Base-by-base conservation (phyloP, 2,113 vertebrate species). In the Physeter macrocephalus region DNA sequence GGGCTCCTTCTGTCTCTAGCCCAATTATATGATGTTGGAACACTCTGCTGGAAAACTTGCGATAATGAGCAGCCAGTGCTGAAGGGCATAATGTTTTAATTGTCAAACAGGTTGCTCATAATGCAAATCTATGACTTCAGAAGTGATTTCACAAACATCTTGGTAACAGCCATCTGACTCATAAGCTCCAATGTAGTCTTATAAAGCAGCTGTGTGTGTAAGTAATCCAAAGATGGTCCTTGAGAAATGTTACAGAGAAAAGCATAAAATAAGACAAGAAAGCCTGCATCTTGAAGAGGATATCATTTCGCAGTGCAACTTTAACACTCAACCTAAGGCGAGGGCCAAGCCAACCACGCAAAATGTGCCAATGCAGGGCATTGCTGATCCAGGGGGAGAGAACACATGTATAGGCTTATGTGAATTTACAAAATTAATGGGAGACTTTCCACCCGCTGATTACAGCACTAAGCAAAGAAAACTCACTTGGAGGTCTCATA, bases 61-160 rank as follows among this genome's bases (percentile, higher is more conserved):
- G 98, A 98, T 98, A 98, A 98, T 97, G 97, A 98, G 98, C 98
- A 98, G 98, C 97, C 80, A 96, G 98, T 9, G 0, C 98, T 98
- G 94, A 98, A 95, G 94, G 94, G 95, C 93, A 98, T 93, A 97
- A 98, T 99, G 98, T 99, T 99, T 98, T 98, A 98, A 98, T 98
- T 99, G 98, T 98, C 98, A 99, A 98, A 98, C 98, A 99, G 98
- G 99, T 99, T 99, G 98, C 98, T 98, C 98, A 98, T 98, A 98
- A 98, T 99, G 99, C 98, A 99, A 99, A 99, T 98, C 98, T 98
- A 98, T 99, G 98, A 99, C 98, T 99, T 99, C 90, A 99, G 98
- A 98, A 98, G 98, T 99, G 98, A 99, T 99, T 99, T 99, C 99
- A 99, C 98, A 99, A 99, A 99, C 98, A 98, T 99, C 98, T 98